Base-by-base conservation (phyloP, 2,113 vertebrate species). In the Erythrocebus patas region DNA sequence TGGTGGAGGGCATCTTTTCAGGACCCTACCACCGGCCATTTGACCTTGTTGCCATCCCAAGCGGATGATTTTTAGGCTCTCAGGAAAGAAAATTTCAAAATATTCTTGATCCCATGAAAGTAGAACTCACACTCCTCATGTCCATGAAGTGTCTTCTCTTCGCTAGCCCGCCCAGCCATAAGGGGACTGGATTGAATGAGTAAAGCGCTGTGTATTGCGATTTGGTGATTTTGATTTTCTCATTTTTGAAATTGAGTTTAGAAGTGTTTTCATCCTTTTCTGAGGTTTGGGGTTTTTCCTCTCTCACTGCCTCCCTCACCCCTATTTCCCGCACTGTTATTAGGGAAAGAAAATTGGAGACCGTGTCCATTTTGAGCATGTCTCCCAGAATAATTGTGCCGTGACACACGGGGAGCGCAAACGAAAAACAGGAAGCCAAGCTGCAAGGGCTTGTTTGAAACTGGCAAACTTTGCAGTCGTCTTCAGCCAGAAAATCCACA, bases 351-450 rank as follows among this genome's bases (percentile, higher is more conserved):
- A 98, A 98, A 97, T 96, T 97, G 96, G 97, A 97, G 80, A 78
- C 87, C 4, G 0, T 32, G 95, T 90, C 96, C 96, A 94, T 97
- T 93, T 96, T 55, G 94, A 94, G 95, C 95, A 76, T 1, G 13
- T 97, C 80, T 98, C 81, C 87, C 95, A 85, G 97, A 97, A 91
- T 98, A 97, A 98, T 94, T 94, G 87, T 78, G 89, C 93, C 0
- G 12, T 97, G 96, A 97, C 93, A 96, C 92, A 93, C 0, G 55
- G 64, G 70, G 92, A 85, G 43, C 0, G 5, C 72, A 75, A 95
- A 92, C 1, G 78, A 64, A 96, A 98, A 98, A 97, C 96, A 98
- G 98, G 98, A 98, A 98, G 96, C 96, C 55, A 32, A 70, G 84
- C 92, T 97, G 96, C 89, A 93, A 98, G 96, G 88, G 90, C 85